Evolutionary conservation across 2,113 vertebrate species (phyloP), one percentile per base, ranked within the genome.

Genomic region (Brevimyrus niger): DNA sequence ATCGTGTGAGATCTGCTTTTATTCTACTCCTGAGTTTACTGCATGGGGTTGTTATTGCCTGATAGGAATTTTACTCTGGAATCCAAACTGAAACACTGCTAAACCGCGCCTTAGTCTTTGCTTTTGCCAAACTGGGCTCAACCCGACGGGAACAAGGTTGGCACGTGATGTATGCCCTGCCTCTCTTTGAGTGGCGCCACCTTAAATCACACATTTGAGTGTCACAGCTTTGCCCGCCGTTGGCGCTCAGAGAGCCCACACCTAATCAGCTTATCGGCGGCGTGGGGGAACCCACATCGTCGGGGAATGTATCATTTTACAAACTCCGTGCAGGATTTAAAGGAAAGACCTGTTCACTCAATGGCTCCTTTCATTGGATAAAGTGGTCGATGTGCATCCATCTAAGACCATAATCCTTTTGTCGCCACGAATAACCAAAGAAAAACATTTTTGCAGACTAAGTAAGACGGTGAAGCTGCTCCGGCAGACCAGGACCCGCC

Each of bases 381-480:
- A 91, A 90, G 93, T 88, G 90, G 90, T 92, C 93, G 73, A 91
- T 89, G 89, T 93, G 92, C 94, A 93, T 91, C 89, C 87, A 87
- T 91, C 90, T 94, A 93, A 94, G 92, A 92, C 93, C 89, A 91
- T 94, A 95, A 95, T 95, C 95, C 93, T 91, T 92, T 93, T 93
- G 95, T 94, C 94, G 93, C 94, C 94, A 93, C 93, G 93, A 90
- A 92, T 95, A 91, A 92, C 89, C 90, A 90, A 91, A 89, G 94
- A 93, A 94, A 94, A 94, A 91, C 92, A 44, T 91, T 93, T 92
- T 90, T 92, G 91, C 92, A 88, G 90, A 90, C 91, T 92, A 93
- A 94, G 95, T 90, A 93, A 91, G 92, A 86, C 92, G 91, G 91
- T 94, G 91, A 90, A 89, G 90, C 38, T 89, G 9, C 58, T 89